Evolutionary conservation across 2,888 invertebrate species (phyloP).

Genomic region (Brachypalpus laphriformis): DNA sequence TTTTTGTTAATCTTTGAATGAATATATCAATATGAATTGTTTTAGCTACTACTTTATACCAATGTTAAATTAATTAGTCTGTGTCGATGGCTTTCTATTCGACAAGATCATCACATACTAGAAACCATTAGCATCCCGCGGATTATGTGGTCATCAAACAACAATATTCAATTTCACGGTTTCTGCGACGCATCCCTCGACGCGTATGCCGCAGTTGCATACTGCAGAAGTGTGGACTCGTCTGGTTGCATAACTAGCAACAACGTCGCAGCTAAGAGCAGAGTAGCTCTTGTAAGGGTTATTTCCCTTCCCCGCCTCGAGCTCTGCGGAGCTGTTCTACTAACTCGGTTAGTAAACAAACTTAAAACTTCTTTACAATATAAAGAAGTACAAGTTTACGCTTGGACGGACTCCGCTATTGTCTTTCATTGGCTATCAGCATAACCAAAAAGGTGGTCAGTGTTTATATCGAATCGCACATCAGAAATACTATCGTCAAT

Average conservation of each 20-base stretch:
- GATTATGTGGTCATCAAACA: conserved; percentile 16
- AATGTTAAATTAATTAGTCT: no score
- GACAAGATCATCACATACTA: not conserved
- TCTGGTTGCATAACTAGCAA: not conserved
- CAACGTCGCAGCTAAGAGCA: not conserved
- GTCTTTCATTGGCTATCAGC: not conserved
- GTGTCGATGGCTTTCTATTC: conserved; percentile 1
- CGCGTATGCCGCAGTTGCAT: not conserved
- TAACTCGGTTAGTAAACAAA: no score
- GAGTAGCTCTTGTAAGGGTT: not conserved
- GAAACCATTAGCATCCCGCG: conserved; percentile 10
- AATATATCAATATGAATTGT: no score
- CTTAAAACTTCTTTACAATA: not conserved
- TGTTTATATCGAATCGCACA: not conserved
- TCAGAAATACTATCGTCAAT: not conserved
- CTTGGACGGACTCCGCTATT: not conserved
- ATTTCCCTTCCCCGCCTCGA: not conserved
- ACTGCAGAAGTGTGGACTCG: not conserved
- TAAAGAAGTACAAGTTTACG: not conserved
- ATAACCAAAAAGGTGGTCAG: not conserved
- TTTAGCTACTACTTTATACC: no score
- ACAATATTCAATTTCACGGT: not conserved
- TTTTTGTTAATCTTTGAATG: no score
- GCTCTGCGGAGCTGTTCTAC: not conserved
- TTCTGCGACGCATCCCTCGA: no score